Conservation (phyloP, 2,797 vertebrate species). For the Enteromius paludinosus region DNA sequence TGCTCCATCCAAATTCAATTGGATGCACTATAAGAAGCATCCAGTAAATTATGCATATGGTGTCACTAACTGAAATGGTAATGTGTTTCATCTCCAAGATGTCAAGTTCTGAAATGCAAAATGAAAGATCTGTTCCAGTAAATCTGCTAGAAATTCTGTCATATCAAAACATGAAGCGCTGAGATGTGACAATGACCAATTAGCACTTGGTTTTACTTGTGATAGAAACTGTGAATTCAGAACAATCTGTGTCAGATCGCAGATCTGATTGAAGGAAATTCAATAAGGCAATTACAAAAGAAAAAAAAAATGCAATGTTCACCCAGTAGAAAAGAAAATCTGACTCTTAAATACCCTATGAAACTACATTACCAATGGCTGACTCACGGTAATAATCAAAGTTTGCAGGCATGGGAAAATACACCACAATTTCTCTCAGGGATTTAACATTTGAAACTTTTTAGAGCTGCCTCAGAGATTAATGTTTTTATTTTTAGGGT, state of each 20-base stretch:
- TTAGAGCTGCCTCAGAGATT: neutral
- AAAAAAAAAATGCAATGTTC: neutral
- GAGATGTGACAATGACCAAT: conserved; percentile 7
- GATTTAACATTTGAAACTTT: conserved; percentile 3
- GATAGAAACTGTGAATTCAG: conserved; percentile 23
- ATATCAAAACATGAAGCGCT: neutral
- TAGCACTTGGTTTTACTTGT: conserved; percentile 13
- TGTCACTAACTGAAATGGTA: neutral
- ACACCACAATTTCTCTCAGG: neutral
- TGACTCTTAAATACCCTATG: neutral
- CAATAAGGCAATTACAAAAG: conserved; percentile 18
- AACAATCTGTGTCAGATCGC: conserved; percentile 30
- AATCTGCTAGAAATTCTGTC: conserved; percentile 19
- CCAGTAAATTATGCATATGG: conserved; percentile 19
- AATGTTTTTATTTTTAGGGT: neutral
- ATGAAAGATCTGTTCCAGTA: neutral
- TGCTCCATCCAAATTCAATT: neutral
- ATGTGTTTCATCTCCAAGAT: neutral
- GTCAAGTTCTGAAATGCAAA: conserved; percentile 8
- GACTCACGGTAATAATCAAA: conserved; percentile 13
- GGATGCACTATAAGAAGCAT: neutral
- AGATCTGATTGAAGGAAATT: conserved; percentile 15
- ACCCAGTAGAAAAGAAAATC: conserved; percentile 35
- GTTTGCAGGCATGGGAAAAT: neutral
- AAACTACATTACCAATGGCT: neutral